Percentiles rank a stretch among this genome's conserved stretches.
These are phyloP conservation scores for Cardinalis cardinalis DNA, from an alignment of 2,113 vertebrate species.

Conservation along the genomic window DNA sequence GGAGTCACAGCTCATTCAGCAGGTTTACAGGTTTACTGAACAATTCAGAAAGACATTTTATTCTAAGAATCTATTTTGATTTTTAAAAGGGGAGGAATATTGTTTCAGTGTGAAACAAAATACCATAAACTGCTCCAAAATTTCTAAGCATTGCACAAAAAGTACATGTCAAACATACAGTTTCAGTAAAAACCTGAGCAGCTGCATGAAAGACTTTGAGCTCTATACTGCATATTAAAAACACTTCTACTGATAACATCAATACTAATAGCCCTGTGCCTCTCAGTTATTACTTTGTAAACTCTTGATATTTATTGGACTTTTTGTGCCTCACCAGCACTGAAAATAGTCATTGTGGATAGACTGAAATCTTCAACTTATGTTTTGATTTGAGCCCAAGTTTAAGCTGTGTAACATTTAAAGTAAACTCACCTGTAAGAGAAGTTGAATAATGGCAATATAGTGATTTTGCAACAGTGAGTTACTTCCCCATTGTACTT, in stretches of 20 bases:
- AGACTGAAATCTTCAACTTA: not conserved
- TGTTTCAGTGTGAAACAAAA: not conserved
- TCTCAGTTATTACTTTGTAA: not conserved
- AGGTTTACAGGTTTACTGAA: slow-evolving; percentile 59
- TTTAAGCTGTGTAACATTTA: not conserved
- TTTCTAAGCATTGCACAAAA: not conserved
- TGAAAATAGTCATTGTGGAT: not conserved
- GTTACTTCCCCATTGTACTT: not conserved
- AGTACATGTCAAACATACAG: not conserved
- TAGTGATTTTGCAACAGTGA: not conserved
- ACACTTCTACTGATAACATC: not conserved
- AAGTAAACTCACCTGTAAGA: not conserved
- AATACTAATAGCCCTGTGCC: not conserved
- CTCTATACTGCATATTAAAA: not conserved
- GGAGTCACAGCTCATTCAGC: slow-evolving; percentile 57
- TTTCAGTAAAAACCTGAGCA: not conserved
- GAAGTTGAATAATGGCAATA: not conserved
- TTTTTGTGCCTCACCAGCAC: not conserved
- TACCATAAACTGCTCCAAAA: not conserved
- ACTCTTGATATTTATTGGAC: not conserved
- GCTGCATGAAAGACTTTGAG: not conserved
- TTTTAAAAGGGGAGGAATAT: slow-evolving; percentile 1
- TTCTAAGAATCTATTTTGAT: not conserved
- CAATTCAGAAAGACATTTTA: slow-evolving; percentile 26
- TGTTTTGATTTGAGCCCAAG: not conserved